Evolutionary conservation across 2,113 vertebrate species (phyloP), one percentile per base, ranked within the genome.

Genomic region (Corapipo altera): DNA sequence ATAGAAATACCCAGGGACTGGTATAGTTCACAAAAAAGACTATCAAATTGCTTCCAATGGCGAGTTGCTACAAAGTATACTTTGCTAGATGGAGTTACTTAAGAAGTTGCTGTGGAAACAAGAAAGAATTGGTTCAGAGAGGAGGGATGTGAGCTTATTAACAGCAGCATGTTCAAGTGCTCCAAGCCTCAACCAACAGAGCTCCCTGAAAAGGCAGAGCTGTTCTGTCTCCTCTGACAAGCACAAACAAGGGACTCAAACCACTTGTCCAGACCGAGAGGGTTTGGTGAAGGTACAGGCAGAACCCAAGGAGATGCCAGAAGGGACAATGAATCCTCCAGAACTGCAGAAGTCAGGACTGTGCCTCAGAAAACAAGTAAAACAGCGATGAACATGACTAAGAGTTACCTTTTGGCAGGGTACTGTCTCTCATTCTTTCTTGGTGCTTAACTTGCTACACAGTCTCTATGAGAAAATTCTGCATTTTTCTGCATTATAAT

Each of bases 41-140:
- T 44, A 85, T 41, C 41, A 83, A 24, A 85, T 51, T 69, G 84
- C 61, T 93, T 66, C 83, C 85, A 72, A 87, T 19, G 69, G 77
- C 0, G 2, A 96, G 85, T 65, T 89, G 92, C 91, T 89, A 86
- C 46, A 85, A 89, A 62, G 80, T 79, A 49, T 41, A 83, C 32
- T 91, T 93, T 86, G 78, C 88, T 87, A 92, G 94, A 95, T 27
- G 59, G 80, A 95, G 85, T 61, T 39, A 94, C 15, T 52, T 75
- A 81, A 81, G 67, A 77, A 93, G 41, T 7, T 86, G n/a, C 32
- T 4, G 13, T 70, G 46, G 74, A 91, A 95, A 91, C 24, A 57
- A 52, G 83, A 69, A 79, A 90, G 43, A 74, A 58, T 26, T 66
- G 59, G 32, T 23, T 37, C n/a, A 48, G 24, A 82, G 35, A 82